Percentiles rank a stretch among this genome's conserved stretches.
These are phyloP conservation scores for Ectropis grisescens DNA, from an alignment of 1,140 invertebrate genomes.

Conservation along the genomic window DNA sequence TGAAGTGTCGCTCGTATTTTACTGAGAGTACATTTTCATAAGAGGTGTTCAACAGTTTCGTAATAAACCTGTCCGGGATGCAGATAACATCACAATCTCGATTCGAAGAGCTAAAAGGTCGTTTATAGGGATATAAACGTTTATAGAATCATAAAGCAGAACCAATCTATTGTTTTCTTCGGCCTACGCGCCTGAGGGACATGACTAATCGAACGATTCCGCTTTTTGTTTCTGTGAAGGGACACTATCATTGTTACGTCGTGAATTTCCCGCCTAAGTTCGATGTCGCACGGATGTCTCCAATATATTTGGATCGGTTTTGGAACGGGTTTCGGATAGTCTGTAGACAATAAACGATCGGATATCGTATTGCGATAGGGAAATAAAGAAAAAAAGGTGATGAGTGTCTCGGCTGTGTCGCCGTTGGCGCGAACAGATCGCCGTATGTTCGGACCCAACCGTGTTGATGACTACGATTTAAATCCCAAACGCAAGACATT, in stretches of 20 bases:
- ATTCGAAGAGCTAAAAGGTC: conserved; percentile 54
- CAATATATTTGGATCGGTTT: conserved; percentile 55
- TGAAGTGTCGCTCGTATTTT: conserved; percentile 8
- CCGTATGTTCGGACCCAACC: conserved; percentile 23
- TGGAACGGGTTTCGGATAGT: conserved; percentile 54
- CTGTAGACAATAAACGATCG: conserved; percentile 47
- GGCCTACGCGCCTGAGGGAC: conserved; percentile 39
- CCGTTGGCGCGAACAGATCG: conserved; percentile 49
- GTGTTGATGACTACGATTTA: conserved; percentile 42
- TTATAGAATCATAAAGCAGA: conserved; percentile 67
- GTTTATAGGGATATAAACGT: conserved; percentile 65
- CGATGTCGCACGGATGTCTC: conserved; percentile 33
- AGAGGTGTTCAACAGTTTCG: conserved; percentile 27
- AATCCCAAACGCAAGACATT: too few species aligned
- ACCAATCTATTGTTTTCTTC: conserved; percentile 57
- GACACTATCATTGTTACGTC: conserved; percentile 65
- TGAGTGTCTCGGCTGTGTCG: conserved; percentile 43
- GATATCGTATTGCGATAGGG: conserved; percentile 55
- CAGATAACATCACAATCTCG: conserved; percentile 56
- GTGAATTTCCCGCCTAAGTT: conserved; percentile 43
- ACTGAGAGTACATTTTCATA: conserved; percentile 16
- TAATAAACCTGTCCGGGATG: conserved; percentile 49
- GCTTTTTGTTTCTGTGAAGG: conserved; percentile 54
- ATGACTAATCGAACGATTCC: conserved; percentile 60
- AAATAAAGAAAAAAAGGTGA: conserved; percentile 48